Base-by-base conservation (phyloP, 1,140 invertebrate species). In the Argopecten irradians region DNA sequence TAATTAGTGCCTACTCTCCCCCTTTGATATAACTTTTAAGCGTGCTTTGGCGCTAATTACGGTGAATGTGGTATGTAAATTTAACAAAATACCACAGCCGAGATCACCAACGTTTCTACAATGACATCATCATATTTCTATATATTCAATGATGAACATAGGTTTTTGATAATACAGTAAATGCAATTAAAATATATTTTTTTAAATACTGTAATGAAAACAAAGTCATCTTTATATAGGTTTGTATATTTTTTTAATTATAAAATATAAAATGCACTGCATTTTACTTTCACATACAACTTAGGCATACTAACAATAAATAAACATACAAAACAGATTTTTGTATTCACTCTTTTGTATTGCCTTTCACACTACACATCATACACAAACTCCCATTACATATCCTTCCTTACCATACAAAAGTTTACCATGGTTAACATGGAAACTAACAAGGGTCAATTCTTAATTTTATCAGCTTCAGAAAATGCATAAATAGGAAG, bases 231-330 rank as follows among this genome's bases (percentile, higher is more conserved):
- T 71, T 71, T 1, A 0, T 71, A 5, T n/a, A 71, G 7, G n/a
- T 16, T 71, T 22, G 5, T 28, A n/a, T n/a, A 71, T 71, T 71
- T 71, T n/a, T n/a, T n/a, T n/a, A n/a, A 71, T 71, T 71, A 71
- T 71, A 28, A 71, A 71, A 71, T 71, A 71, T 71, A 71, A 71
- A 71, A 71, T 71, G 55, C n/a, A 28, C 55, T 71, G 55, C 55
- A 71, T 71, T 71, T 71, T 71, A 71, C 55, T 28, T 28, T 28
- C 55, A 71, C 55, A 71, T 71, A 71, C 55, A 71, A 28, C 5
- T 16, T 71, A 16, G 28, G 55, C 55, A 71, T n/a, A 28, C 55
- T 71, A 71, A 71, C 55, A 71, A 71, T 71, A 71, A 71, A 71
- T 71, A 71, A 71, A 28, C 55, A n/a, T 28, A 71, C 55, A 5